phyloP scores from a whole-genome alignment of 2,888 invertebrate genomes.

The Miltochrista miniata region DNA sequence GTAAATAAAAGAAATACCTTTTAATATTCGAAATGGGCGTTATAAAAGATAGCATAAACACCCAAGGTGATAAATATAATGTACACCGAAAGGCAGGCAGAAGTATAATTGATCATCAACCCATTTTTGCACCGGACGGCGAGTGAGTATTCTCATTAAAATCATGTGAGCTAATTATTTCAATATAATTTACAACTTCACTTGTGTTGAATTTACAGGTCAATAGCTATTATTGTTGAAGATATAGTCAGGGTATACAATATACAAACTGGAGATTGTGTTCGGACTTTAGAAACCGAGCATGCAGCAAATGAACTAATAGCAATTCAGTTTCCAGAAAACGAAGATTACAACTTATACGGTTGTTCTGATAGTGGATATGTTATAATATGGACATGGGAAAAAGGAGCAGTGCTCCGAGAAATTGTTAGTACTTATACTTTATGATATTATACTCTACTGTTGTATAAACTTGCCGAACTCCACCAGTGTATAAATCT shows the following conservation, averaged over 20 bases:
- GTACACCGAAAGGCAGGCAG: slow-evolving; percentile 75
- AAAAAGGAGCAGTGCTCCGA: slow-evolving; percentile 73
- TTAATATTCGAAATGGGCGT: slow-evolving; percentile 58
- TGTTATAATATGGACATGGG: slow-evolving; percentile 77
- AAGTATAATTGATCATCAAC: slow-evolving; percentile 73
- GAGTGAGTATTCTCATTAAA: slow-evolving; percentile 55
- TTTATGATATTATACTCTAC: not conserved
- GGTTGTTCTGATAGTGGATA: slow-evolving; percentile 69
- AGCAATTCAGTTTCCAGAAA: slow-evolving; percentile 65
- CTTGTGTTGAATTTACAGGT: slow-evolving; percentile 50
- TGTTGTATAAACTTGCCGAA: not conserved
- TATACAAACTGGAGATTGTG: slow-evolving; percentile 72
- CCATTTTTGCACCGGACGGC: slow-evolving; percentile 77
- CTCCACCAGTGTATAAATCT: no score
- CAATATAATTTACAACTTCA: not conserved
- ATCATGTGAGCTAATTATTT: not conserved
- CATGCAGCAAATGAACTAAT: slow-evolving; percentile 55
- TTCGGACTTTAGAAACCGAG: slow-evolving; percentile 70
- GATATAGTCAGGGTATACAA: slow-evolving; percentile 73
- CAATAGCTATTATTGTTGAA: slow-evolving; percentile 71
- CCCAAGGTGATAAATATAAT: slow-evolving; percentile 49
- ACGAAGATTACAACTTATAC: slow-evolving; percentile 71
- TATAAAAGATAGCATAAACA: slow-evolving; percentile 35
- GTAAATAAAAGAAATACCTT: not conserved
- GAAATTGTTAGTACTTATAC: slow-evolving; percentile 58